Conservation (phyloP, 2,888 invertebrate species). For the Ennomos quercinarius region DNA sequence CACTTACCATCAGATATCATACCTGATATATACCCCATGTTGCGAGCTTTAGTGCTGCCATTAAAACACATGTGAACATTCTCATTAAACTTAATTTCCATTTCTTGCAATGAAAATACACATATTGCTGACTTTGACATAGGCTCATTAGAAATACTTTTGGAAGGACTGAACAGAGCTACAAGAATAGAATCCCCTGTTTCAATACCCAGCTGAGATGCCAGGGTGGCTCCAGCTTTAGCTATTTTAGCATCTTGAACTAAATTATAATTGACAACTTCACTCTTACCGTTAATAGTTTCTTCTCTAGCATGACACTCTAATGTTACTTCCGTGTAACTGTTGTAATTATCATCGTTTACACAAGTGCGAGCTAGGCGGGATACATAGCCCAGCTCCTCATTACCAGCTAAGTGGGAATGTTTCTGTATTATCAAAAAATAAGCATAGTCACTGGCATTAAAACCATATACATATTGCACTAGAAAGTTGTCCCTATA, state of each 20-base stretch:
- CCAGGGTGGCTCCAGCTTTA: slow-evolving; percentile 92
- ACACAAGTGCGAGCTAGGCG: slow-evolving; percentile 97
- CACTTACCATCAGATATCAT: slow-evolving; percentile 96
- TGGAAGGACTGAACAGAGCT: slow-evolving; percentile 95
- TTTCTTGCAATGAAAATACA: slow-evolving; percentile 95
- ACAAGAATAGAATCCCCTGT: slow-evolving; percentile 93
- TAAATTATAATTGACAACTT: slow-evolving; percentile 92
- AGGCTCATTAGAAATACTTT: slow-evolving; percentile 94
- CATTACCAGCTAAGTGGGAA: slow-evolving; percentile 94
- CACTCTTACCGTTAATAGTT: slow-evolving; percentile 78
- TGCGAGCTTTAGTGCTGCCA: slow-evolving; percentile 96
- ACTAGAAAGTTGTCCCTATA: slow-evolving; percentile 98
- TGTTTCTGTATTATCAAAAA: slow-evolving; percentile 98
- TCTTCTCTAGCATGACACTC: slow-evolving; percentile 91
- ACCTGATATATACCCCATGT: slow-evolving; percentile 96
- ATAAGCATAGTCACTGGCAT: slow-evolving; percentile 97
- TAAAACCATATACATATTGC: slow-evolving; percentile 98
- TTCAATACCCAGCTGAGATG: slow-evolving; percentile 92
- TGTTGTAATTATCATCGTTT: slow-evolving; percentile 97
- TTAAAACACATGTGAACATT: slow-evolving; percentile 99
- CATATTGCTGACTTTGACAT: slow-evolving; percentile 95
- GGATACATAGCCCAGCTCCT: slow-evolving; percentile 95
- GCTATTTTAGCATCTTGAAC: slow-evolving; percentile 97
- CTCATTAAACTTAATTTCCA: slow-evolving; percentile 96
- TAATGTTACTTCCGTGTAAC: slow-evolving; percentile 98